Percentiles rank a stretch among this genome's conserved stretches.
These are phyloP conservation scores for Orthosia cruda DNA, from an alignment of 2,888 invertebrate species.

Conservation along the genomic window DNA sequence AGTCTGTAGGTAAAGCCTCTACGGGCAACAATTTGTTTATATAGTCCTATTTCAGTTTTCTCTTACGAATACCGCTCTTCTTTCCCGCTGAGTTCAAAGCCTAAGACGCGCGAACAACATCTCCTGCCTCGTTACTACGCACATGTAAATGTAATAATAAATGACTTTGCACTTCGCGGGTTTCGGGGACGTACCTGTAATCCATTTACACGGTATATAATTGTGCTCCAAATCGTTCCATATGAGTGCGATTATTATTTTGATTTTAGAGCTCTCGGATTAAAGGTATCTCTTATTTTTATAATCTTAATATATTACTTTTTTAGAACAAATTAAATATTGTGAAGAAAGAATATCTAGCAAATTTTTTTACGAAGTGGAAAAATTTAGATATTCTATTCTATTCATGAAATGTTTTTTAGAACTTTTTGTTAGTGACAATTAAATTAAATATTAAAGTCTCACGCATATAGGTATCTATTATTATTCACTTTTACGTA, in stretches of 20 bases:
- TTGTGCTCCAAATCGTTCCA: constrained; percentile 38
- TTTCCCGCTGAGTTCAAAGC: constrained; percentile 10
- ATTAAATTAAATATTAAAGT: too few species aligned
- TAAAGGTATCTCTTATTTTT: constrained; percentile 21
- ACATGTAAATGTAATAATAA: constrained; percentile 61
- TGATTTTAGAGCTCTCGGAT: constrained; percentile 25
- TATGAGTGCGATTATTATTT: constrained; percentile 41
- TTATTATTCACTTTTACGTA: too few species aligned
- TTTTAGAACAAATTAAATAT: neutral
- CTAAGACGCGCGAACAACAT: constrained; percentile 42
- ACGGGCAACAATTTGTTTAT: too few species aligned
- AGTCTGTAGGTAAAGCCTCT: too few species aligned
- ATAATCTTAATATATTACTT: neutral
- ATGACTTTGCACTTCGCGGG: constrained; percentile 40
- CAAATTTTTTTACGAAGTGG: too few species aligned
- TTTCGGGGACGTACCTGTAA: constrained; percentile 39
- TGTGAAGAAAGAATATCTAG: too few species aligned
- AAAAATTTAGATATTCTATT: too few species aligned
- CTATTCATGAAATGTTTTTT: too few species aligned
- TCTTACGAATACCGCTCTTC: neutral
- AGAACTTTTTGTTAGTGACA: too few species aligned
- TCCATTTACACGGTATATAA: constrained; percentile 52
- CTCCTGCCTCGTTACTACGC: constrained; percentile 48
- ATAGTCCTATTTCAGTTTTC: too few species aligned
- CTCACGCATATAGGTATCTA: too few species aligned